phyloP scores from a whole-genome alignment of 2,888 invertebrate genomes.

The Nematopogon swammerdamellus region DNA sequence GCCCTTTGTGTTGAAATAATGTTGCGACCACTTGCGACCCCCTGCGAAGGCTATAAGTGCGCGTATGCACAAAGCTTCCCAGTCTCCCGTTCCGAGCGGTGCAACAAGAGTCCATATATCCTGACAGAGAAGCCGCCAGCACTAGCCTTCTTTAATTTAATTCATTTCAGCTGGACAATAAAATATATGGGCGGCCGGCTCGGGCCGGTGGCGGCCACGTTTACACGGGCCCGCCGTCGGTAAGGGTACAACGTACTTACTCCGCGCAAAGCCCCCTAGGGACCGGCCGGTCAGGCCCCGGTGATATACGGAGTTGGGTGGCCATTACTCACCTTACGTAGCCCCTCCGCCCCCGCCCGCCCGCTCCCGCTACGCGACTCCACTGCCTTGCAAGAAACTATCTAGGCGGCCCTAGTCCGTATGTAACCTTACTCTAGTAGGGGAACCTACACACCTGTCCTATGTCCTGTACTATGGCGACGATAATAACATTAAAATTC shows the following conservation, averaged over 20 bases:
- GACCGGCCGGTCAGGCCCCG: background rate
- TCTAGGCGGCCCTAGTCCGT: background rate
- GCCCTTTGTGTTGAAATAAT: too few species aligned
- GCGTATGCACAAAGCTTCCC: too few species aligned
- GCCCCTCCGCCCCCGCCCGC: background rate
- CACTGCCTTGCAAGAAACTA: background rate
- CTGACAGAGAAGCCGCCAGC: too few species aligned
- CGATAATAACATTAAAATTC: too few species aligned
- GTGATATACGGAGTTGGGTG: background rate
- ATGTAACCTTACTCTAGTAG: too few species aligned
- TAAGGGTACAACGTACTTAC: background rate
- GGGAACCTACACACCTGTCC: too few species aligned
- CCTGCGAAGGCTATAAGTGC: too few species aligned
- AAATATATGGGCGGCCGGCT: conserved; percentile 21
- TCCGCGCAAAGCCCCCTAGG: background rate
- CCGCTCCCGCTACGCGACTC: background rate
- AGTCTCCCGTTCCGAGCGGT: too few species aligned
- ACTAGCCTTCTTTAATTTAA: conserved; percentile 23
- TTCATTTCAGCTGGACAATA: conserved; percentile 20
- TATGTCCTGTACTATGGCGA: too few species aligned
- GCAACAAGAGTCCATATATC: too few species aligned
- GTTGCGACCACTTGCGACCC: too few species aligned
- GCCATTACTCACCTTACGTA: background rate
- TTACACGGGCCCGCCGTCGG: background rate
- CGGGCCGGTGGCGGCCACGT: conserved; percentile 10